Evolutionary conservation across 2,888 invertebrate genomes (phyloP).

Genomic region (Pecten maximus): DNA sequence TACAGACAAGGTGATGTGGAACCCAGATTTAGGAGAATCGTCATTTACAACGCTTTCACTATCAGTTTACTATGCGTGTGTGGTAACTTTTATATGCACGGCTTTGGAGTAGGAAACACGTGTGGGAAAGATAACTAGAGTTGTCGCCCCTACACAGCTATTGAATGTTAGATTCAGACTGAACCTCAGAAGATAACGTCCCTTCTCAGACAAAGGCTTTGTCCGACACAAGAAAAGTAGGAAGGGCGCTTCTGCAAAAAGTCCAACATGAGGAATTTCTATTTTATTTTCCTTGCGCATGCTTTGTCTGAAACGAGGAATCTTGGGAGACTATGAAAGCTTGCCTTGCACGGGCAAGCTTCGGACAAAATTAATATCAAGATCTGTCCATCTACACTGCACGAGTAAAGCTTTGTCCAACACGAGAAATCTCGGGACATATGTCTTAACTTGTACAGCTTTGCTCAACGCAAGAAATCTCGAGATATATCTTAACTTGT

Average conservation of each 20-base stretch:
- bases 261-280: too few species aligned
- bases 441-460: background rate
- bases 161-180: background rate
- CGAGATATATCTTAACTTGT: too few species aligned
- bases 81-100: background rate
- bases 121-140: background rate
- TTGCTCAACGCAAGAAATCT: background rate
- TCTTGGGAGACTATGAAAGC: too few species aligned
- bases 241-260: too few species aligned
- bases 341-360: too few species aligned
- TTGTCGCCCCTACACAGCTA: background rate
- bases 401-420: background rate
- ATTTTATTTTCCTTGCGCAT: too few species aligned
- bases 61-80: background rate
- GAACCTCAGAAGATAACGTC: background rate
- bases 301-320: too few species aligned
- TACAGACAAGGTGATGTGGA: constrained; percentile 16
- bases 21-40: background rate
- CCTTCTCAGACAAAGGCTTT: background rate
- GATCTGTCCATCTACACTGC: too few species aligned
- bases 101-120: background rate
- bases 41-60: background rate
- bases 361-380: too few species aligned
- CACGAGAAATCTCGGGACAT: background rate
- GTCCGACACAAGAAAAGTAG: too few species aligned